phyloP scores from a whole-genome alignment of 92 coral and sea anemone species.

The Zoanthus solanderi region DNA sequence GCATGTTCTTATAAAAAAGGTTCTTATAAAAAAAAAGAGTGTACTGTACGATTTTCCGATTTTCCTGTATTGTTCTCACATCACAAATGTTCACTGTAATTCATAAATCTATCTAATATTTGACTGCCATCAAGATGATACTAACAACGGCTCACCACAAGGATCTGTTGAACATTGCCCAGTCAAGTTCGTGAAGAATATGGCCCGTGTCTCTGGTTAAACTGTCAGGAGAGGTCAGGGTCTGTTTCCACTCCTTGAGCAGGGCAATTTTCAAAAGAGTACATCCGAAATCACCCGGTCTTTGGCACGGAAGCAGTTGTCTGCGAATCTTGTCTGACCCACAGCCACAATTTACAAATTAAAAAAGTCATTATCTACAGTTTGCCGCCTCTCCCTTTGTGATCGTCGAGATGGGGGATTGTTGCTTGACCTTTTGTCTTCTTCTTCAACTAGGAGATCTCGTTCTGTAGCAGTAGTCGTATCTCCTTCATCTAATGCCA shows the following conservation, averaged over 20 bases:
- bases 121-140: no score
- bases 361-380: constrained; percentile 10
- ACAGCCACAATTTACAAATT: neutral
- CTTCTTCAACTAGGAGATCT: constrained; percentile 27
- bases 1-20: no score
- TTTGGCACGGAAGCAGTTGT: neutral
- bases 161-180: no score
- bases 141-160: no score
- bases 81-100: no score
- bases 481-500: no score
- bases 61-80: no score
- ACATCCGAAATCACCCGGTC: neutral
- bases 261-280: neutral
- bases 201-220: neutral
- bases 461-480: neutral
- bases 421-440: neutral
- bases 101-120: no score
- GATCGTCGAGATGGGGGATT: neutral
- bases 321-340: neutral
- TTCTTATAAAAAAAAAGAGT: no score
- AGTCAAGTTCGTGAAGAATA: neutral
- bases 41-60: no score
- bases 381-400: constrained; percentile 15
- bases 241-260: neutral
- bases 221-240: neutral